Percentiles rank a stretch among this genome's conserved stretches.
phyloP scores from a whole-genome alignment of 2,113 vertebrate species.

The Oreotragus oreotragus region DNA sequence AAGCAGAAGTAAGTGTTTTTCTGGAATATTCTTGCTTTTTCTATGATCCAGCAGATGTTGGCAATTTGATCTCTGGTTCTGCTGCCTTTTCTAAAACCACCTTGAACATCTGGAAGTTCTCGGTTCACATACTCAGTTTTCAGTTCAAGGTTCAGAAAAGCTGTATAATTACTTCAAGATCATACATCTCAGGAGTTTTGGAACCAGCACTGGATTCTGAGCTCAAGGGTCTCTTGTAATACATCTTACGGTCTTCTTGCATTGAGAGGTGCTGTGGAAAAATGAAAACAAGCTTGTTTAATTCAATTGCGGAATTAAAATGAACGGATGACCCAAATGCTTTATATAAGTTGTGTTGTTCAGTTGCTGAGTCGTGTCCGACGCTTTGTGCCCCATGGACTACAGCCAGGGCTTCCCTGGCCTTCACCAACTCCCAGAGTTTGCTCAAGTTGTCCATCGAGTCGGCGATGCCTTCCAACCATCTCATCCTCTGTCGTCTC shows the following conservation, averaged over 20 bases:
- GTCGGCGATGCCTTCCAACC: neutral
- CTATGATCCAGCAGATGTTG: neutral
- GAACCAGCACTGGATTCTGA: neutral
- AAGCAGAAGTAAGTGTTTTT: neutral
- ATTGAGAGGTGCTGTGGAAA: neutral
- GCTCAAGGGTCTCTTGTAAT: neutral
- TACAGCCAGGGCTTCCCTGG: neutral
- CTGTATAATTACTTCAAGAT: neutral
- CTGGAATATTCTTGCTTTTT: neutral
- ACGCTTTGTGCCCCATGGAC: neutral
- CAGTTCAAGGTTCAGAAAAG: neutral
- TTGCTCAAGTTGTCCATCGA: neutral
- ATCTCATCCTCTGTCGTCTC: neutral
- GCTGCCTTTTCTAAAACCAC: neutral
- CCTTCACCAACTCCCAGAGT: neutral
- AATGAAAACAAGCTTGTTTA: neutral
- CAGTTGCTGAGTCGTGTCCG: neutral
- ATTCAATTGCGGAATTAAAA: neutral
- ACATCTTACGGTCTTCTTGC: neutral
- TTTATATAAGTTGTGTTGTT: neutral
- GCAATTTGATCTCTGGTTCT: neutral
- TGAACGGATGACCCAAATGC: neutral
- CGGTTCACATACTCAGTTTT: neutral
- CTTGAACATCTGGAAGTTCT: neutral
- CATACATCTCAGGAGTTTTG: neutral